Evolutionary conservation across 2,113 vertebrate genomes (phyloP), one percentile per base, ranked within the genome.

Genomic region (Chaetura pelagica): DNA sequence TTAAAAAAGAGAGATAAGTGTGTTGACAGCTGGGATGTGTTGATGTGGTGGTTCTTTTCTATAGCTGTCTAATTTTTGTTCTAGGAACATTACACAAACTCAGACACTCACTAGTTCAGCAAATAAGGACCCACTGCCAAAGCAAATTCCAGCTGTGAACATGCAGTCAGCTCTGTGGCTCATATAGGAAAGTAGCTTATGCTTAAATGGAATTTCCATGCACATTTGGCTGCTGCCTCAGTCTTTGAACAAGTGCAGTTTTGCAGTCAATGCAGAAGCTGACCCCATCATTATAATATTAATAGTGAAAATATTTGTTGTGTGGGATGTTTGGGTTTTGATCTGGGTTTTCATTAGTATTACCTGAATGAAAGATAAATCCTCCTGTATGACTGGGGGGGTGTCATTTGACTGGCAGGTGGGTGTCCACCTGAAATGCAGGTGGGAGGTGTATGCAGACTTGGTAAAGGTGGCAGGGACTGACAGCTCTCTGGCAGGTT

Each of bases 71-170:
- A 87, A 74, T 85, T 90, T 94, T 94, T 94, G 57, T 93, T 90
- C 57, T 64, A 22, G 92, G 44, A 96, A 71, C 5, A 7, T 58
- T 49, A 21, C 71, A 94, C 69, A 64, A 48, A 91, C 38, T 77
- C 78, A 94, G 87, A 30, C 38, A 89, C 58, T 90, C 40, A 23
- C 66, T 93, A 88, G 66, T 89, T 62, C 78, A 78, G 16, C 87
- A 95, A 96, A 95, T 83, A 49, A 96, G 44, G 68, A 68, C 34
- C 20, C n/a, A 77, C 58, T 92, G 88, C 81, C 87, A 94, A 96
- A 96, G 76, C 84, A 94, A 93, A 38, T 96, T 96, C 87, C 89
- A 96, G 54, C 90, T 96, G 96, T 94, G 93, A 96, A 93, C 23
- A 35, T 91, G 78, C 40, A 61, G 35, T 89, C n/a, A 12, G 82